Percentiles rank a stretch among this genome's conserved stretches.
phyloP scores from a whole-genome alignment of 2,888 invertebrate genomes.

The Diarsia mendica region DNA sequence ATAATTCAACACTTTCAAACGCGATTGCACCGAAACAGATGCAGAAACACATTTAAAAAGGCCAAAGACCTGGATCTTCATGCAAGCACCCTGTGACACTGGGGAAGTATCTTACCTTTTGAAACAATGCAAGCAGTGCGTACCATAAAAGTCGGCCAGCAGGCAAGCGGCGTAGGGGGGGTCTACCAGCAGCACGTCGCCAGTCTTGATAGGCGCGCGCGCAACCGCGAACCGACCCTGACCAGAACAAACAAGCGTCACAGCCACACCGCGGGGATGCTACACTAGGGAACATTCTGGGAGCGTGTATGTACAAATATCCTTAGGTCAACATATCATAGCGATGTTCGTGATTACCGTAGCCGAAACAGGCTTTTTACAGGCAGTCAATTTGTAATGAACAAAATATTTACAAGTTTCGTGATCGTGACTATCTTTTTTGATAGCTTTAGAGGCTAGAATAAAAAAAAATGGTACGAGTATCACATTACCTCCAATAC shows the following conservation, averaged over 20 bases:
- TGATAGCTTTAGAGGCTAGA: conserved; percentile 8
- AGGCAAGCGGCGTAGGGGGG: conserved; percentile 94
- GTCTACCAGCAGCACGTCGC: conserved; percentile 93
- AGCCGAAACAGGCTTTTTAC: conserved; percentile 1
- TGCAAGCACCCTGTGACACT: background rate
- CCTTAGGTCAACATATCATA: background rate
- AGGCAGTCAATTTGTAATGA: background rate
- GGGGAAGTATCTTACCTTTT: conserved; percentile 88
- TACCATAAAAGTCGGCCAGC: conserved; percentile 93
- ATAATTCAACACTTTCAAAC: background rate
- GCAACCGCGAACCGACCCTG: conserved; percentile 94
- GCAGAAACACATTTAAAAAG: background rate
- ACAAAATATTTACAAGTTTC: conserved; percentile 15
- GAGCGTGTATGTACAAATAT: conserved; percentile 8
- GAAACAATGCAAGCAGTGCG: conserved; percentile 95
- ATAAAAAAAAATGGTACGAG: background rate
- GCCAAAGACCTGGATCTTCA: background rate
- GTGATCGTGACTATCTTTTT: background rate
- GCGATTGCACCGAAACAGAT: background rate
- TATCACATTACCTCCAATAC: background rate
- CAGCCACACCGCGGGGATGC: conserved; percentile 17
- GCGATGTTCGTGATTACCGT: background rate
- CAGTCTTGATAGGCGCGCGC: conserved; percentile 90
- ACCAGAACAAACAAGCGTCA: conserved; percentile 37
- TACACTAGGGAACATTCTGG: conserved; percentile 1